Conservation (phyloP, 2,888 invertebrate genomes). For the Salticus scenicus region DNA sequence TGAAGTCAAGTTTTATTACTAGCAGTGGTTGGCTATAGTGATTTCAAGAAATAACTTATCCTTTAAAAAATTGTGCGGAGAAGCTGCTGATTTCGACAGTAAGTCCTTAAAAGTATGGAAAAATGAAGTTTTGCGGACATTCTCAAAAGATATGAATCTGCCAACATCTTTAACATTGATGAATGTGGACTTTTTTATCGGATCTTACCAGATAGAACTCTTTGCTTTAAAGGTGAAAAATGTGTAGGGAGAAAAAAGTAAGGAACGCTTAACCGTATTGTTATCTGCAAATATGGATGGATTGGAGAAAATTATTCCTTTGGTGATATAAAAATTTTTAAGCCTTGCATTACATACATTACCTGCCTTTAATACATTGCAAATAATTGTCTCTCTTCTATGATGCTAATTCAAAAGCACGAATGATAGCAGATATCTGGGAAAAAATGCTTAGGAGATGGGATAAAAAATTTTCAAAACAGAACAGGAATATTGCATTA, state of each 20-base stretch:
- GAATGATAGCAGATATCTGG: constrained; percentile 1
- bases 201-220: constrained; percentile 3
- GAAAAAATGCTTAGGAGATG: not conserved
- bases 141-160: not conserved
- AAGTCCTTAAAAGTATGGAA: not conserved
- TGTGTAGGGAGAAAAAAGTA: constrained; percentile 4
- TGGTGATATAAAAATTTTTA: not conserved
- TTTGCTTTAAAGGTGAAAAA: not conserved
- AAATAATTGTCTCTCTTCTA: constrained; percentile 5
- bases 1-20: constrained; percentile 10
- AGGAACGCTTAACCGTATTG: not conserved
- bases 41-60: constrained; percentile 8
- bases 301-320: constrained; percentile 7
- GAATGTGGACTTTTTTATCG: not conserved
- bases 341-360: not conserved
- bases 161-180: not conserved
- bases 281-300: constrained; percentile 21
- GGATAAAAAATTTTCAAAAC: constrained; percentile 19
- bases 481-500: constrained; percentile 19
- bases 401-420: constrained; percentile 13
- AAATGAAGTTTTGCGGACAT: not conserved
- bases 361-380: not conserved
- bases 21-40: constrained; percentile 11
- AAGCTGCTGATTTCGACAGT: constrained; percentile 1
- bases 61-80: constrained; percentile 18